Base-by-base conservation (phyloP, 2,888 invertebrate species). In the Teleiodes luculella region DNA sequence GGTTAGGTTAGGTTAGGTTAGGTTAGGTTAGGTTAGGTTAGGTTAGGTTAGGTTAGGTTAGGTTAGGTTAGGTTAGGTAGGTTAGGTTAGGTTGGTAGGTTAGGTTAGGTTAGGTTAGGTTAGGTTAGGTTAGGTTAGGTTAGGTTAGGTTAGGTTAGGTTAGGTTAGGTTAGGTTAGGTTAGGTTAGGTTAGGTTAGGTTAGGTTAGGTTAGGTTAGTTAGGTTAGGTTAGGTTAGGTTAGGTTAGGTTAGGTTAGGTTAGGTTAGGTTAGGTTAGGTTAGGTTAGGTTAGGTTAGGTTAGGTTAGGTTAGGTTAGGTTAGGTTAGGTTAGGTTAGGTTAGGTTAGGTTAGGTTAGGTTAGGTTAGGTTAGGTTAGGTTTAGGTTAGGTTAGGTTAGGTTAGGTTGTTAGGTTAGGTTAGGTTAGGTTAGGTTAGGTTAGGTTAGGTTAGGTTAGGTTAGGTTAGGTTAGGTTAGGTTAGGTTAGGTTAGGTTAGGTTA, bases 91-190 rank as follows among this genome's bases (percentile, higher is more conserved):
- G 62, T 61, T 61, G 59, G 59, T 63, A 61, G 61, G 63, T 62
- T 63, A 62, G 63, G 63, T 62, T 62, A 62, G 62, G 64, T 59
- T 60, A 61, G 60, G 61, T 59, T 60, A 60, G 60, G 60, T 59
- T 59, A 60, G 60, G 57, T 57, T 60, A 60, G 58, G 60, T 57
- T 60, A 60, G 55, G 57, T 47, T 51, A 61, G 58, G 58, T 58
- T 58, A 60, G 61, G 60, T 61, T 61, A 61, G 61, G 61, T 61
- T 61, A 61, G 63, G 63, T 61, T 61, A 60, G 61, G 61, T 60
- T 59, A 59, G 61, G 61, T 57, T 61, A 56, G 58, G 61, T 53
- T 53, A 48, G 53, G 53, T 53, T 53, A 53, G 53, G 53, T 53
- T 53, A 53, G 53, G 53, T 53, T 53, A 53, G 53, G 53, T 53